Percentiles rank a stretch among this genome's conserved stretches.
These are phyloP conservation scores for Pedetes capensis DNA, from an alignment of 2,113 vertebrate species.

Conservation along the genomic window DNA sequence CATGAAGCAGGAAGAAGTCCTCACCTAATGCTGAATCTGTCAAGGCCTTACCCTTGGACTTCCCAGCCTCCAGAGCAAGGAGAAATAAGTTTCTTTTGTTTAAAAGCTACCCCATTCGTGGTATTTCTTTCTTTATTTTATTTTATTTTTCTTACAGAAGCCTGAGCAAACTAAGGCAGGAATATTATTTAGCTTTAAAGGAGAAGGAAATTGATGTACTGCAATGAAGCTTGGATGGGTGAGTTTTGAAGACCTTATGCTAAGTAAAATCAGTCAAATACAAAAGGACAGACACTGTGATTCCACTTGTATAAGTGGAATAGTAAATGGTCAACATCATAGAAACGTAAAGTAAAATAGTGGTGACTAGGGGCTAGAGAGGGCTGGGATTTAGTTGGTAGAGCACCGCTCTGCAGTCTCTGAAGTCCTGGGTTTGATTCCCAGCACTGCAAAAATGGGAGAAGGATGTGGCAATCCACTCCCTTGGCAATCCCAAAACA, in stretches of 20 bases:
- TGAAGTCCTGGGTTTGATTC: too few species aligned
- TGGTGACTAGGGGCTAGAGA: neutral
- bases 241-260: neutral
- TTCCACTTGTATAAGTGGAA: neutral
- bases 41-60: neutral
- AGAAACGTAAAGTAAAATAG: neutral
- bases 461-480: too few species aligned
- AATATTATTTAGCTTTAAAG: neutral
- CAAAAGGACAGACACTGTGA: neutral
- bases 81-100: neutral
- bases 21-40: neutral
- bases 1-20: neutral
- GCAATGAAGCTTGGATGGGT: neutral
- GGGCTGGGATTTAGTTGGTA: too few species aligned
- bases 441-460: too few species aligned
- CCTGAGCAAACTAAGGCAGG: neutral
- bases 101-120: neutral
- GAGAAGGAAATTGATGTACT: neutral
- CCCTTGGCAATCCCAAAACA: too few species aligned
- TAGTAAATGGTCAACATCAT: neutral
- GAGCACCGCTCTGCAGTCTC: too few species aligned
- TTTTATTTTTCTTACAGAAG: neutral
- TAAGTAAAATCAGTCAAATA: neutral
- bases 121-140: too few species aligned
- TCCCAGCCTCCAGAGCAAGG: neutral